phyloP scores from a whole-genome alignment of 2,888 invertebrate species.

The Crocallis elinguaria region DNA sequence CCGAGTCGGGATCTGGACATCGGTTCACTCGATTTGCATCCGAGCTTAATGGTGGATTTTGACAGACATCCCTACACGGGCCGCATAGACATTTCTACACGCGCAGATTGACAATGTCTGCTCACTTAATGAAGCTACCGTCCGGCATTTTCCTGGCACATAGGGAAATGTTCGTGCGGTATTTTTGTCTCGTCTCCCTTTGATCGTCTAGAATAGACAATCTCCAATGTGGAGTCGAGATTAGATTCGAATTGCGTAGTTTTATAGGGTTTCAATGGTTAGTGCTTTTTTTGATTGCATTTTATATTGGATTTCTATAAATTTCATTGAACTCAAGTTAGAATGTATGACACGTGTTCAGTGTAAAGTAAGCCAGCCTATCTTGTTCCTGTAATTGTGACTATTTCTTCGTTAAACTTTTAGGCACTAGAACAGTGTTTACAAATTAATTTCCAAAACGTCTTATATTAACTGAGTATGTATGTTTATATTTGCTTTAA shows the following conservation, averaged over 20 bases:
- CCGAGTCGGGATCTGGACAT: slow-evolving; percentile 9
- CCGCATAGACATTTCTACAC: slow-evolving; percentile 54
- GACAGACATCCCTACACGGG: slow-evolving; percentile 62
- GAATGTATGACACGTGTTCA: too few relatives aligned
- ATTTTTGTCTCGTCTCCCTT: slow-evolving; percentile 29
- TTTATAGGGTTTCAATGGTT: not conserved
- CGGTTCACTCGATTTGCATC: slow-evolving; percentile 51
- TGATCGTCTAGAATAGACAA: slow-evolving; percentile 1
- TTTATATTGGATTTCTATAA: not conserved
- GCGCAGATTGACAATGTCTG: slow-evolving; percentile 70
- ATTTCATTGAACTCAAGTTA: too few relatives aligned
- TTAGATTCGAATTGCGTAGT: slow-evolving; percentile 6
- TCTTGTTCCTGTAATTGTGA: too few relatives aligned
- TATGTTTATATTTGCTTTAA: too few relatives aligned
- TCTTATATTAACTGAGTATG: too few relatives aligned
- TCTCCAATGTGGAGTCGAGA: slow-evolving; percentile 18
- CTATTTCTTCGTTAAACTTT: too few relatives aligned
- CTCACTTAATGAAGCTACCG: slow-evolving; percentile 64
- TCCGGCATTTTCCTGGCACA: slow-evolving; percentile 43
- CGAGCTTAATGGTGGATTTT: slow-evolving; percentile 58
- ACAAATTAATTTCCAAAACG: too few relatives aligned
- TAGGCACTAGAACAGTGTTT: too few relatives aligned
- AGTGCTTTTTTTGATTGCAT: not conserved
- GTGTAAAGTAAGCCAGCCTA: too few relatives aligned
- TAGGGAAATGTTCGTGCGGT: slow-evolving; percentile 40